phyloP scores from a whole-genome alignment of 2,888 invertebrate species.

The Amblyteles armatorius region DNA sequence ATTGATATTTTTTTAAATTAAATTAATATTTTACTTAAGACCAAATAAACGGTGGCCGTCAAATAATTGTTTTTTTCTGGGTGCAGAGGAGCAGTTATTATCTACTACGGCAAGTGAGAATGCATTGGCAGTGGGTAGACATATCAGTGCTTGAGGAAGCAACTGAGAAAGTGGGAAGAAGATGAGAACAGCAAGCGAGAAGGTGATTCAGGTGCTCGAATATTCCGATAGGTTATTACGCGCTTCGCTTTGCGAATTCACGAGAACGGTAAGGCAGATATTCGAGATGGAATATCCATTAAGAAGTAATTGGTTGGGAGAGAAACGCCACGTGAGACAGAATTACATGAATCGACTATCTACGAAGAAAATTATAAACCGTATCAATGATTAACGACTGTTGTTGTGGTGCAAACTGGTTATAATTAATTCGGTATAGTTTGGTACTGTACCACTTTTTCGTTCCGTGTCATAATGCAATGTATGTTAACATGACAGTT shows the following conservation, averaged over 20 bases:
- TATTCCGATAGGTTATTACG: conserved; percentile 46
- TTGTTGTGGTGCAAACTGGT: neutral
- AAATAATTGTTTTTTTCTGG: too few species aligned
- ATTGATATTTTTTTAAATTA: too few species aligned
- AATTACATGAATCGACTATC: neutral
- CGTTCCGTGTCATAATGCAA: neutral
- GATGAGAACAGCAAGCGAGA: conserved; percentile 23
- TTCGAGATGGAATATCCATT: conserved; percentile 37
- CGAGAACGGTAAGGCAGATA: conserved; percentile 20
- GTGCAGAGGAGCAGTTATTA: neutral
- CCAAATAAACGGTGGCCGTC: too few species aligned
- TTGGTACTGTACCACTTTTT: neutral
- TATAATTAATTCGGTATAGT: neutral
- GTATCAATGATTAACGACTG: neutral
- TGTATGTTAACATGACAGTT: neutral
- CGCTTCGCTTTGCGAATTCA: conserved; percentile 43
- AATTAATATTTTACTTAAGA: too few species aligned
- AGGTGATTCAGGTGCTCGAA: conserved; percentile 26
- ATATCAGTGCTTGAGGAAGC: neutral
- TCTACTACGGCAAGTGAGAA: neutral
- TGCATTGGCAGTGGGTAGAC: neutral
- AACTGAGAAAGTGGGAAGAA: conserved; percentile 16
- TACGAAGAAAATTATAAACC: neutral
- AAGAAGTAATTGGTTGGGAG: conserved; percentile 32
- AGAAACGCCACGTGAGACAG: neutral